Evolutionary conservation across 1,140 invertebrate species (phyloP).

Genomic region (Drosophila guanche): DNA sequence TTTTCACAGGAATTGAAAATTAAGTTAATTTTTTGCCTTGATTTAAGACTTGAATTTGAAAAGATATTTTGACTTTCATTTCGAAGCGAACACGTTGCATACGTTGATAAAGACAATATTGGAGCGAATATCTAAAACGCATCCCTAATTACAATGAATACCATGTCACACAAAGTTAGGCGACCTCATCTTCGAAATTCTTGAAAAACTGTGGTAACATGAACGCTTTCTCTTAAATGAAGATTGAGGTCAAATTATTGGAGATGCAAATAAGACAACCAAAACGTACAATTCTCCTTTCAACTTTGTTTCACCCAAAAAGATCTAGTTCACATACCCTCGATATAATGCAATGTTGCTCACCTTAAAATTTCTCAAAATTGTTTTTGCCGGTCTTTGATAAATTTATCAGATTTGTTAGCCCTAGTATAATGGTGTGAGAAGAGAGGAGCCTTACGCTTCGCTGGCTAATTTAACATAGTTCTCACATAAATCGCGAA

Average conservation of each 20-base stretch:
- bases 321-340: constrained; percentile 20
- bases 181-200: too few relatives aligned
- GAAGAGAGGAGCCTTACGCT: constrained; percentile 33
- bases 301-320: constrained; percentile 8
- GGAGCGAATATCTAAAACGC: too few relatives aligned
- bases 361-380: constrained; percentile 27
- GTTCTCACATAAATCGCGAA: constrained; percentile 78
- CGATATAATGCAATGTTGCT: constrained; percentile 17
- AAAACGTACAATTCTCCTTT: constrained; percentile 7
- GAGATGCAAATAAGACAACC: background rate
- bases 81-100: background rate
- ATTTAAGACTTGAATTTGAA: background rate
- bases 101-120: too few relatives aligned
- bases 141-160: too few relatives aligned
- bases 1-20: background rate
- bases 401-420: constrained; percentile 43
- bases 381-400: constrained; percentile 25
- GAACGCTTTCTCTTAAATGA: too few relatives aligned
- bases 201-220: too few relatives aligned
- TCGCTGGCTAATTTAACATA: constrained; percentile 76
- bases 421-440: background rate
- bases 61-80: constrained; percentile 26
- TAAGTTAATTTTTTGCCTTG: background rate
- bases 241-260: too few relatives aligned
- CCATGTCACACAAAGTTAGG: too few relatives aligned